A percentile compares a stretch with the other conserved stretches of the same genome.
phyloP scores from a whole-genome alignment of 1,140 invertebrate genomes.

The Megathymus violae region DNA sequence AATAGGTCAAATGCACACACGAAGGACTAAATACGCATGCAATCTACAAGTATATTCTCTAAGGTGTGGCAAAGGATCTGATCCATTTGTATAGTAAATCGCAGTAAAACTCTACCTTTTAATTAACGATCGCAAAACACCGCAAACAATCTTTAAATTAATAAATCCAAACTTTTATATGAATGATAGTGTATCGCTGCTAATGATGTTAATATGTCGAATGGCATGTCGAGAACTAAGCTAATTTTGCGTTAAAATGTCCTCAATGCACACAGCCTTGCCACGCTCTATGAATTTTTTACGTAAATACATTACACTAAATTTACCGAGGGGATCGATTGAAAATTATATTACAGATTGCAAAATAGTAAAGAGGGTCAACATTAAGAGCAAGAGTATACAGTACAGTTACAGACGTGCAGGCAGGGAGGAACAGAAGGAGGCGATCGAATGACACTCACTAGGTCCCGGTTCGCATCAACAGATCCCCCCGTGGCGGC shows the following conservation, averaged over 20 bases:
- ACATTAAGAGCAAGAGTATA: conserved; percentile 76
- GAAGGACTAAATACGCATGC: conserved; percentile 68
- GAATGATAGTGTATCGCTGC: conserved; percentile 74
- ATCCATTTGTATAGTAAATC: conserved; percentile 71
- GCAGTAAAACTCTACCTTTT: conserved; percentile 65
- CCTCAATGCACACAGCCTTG: conserved; percentile 87
- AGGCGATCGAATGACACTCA: conserved; percentile 62
- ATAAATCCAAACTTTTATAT: conserved; percentile 62
- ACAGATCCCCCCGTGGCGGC: conserved; percentile 59
- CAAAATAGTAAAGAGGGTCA: conserved; percentile 79
- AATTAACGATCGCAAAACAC: conserved; percentile 65
- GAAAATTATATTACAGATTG: conserved; percentile 78
- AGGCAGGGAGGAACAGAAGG: conserved; percentile 66
- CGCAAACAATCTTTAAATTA: conserved; percentile 69
- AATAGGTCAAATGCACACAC: conserved; percentile 53
- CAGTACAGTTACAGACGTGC: conserved; percentile 76
- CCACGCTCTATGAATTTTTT: conserved; percentile 85
- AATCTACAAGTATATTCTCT: conserved; percentile 71
- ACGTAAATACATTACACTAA: conserved; percentile 80
- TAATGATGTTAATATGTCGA: conserved; percentile 78
- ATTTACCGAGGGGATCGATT: conserved; percentile 74
- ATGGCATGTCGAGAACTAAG: conserved; percentile 78
- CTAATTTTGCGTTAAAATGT: conserved; percentile 83
- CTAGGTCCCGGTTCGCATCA: conserved; percentile 59
- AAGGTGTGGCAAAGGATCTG: conserved; percentile 83